A percentile compares a stretch with the other conserved stretches of the same genome.
phyloP scores from a whole-genome alignment of 2,797 vertebrate species.

The Nyctibius grandis region DNA sequence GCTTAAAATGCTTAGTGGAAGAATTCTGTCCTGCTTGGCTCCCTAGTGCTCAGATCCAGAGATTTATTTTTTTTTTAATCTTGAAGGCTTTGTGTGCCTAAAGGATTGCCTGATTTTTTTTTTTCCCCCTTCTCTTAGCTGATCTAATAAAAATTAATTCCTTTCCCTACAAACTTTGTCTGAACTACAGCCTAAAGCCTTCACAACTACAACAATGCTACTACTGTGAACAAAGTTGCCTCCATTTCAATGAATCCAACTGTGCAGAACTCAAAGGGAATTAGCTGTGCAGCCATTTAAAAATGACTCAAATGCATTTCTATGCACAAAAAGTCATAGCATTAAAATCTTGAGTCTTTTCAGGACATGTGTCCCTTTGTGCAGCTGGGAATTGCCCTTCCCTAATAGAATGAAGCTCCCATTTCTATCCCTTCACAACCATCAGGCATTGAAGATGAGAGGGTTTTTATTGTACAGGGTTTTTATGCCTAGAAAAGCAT shows the following conservation, averaged over 20 bases:
- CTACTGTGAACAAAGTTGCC: constrained; percentile 36
- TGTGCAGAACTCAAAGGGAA: constrained; percentile 20
- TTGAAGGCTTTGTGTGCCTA: neutral
- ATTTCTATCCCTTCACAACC: neutral
- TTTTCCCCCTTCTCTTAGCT: neutral
- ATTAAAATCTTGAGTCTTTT: constrained; percentile 8
- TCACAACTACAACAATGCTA: constrained; percentile 24
- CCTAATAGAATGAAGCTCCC: constrained; percentile 12
- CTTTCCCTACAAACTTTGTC: neutral
- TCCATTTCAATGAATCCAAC: neutral
- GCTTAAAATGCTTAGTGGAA: neutral
- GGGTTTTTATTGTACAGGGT: constrained; percentile 16
- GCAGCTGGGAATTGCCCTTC: constrained; percentile 25
- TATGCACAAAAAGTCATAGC: constrained; percentile 2
- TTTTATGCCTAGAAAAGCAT: constrained; percentile 48
- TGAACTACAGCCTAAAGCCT: constrained; percentile 5
- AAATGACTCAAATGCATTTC: constrained; percentile 35
- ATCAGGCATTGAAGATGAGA: constrained; percentile 34
- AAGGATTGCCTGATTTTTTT: neutral
- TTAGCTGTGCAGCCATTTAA: constrained; percentile 34
- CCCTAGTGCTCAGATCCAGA: neutral
- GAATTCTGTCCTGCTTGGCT: neutral
- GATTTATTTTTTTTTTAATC: neutral
- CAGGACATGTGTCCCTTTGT: constrained; percentile 20
- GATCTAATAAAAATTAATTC: constrained; percentile 1